Base-by-base conservation (phyloP, 2,888 invertebrate species). In the Drosophila koepferae region DNA sequence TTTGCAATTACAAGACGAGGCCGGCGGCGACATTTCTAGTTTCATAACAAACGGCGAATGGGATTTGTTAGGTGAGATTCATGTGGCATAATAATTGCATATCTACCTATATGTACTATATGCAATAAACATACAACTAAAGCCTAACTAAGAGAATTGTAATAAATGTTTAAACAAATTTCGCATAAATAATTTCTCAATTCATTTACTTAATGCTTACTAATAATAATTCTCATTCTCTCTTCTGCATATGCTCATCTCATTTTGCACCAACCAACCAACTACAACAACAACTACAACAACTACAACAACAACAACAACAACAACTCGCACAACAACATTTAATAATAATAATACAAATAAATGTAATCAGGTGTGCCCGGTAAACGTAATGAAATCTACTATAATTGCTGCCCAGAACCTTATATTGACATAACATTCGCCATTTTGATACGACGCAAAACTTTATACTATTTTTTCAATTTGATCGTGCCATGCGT, bases 1-100 rank as follows among this genome's bases (percentile, higher is more conserved):
- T 94, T 95, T 99, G 91, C 97, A 97, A 94, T 95, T 99, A 91
- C 98, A 98, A 94, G 97, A 97, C 91, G 97, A 97, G 93, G 94
- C 95, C 66, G 98, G 98, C 72, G 99, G 99, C 84, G 99, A 99
- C 94, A 97, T 97, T 89, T 97, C 98, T 94, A 98, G 97, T 94
- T 99, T 99, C 95, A 98, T 99, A 91, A 97, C 98, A 82, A 99
- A 99, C 94, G 99, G 99, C 91, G 99, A 99, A 95, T 99, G 99
- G 99, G 98, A 99, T 94, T 95, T 99, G 89, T 95, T 99, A 94
- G 99, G 99, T 98, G 95, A 94, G 94, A 16, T 6, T 48, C 3
- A 28, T 23, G 14, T 28, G 16, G 8, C 9, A 9, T 2, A 16
- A n/a, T 2, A 6, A 49, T 31, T 10, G 6, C 6, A 10, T 31